Conservation (phyloP, 2,797 vertebrate genomes). For the Artibeus jamaicensis region DNA sequence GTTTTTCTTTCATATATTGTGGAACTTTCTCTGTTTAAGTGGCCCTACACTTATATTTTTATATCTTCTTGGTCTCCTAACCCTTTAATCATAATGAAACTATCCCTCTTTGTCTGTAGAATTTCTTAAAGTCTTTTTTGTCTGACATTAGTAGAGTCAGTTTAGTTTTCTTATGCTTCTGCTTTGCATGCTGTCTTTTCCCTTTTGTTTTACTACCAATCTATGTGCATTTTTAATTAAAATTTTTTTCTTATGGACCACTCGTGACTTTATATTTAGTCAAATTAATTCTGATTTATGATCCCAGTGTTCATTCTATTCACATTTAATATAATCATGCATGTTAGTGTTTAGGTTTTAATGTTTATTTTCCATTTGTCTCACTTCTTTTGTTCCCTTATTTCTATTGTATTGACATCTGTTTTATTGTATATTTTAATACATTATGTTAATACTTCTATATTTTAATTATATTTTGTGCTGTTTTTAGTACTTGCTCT, state of each 20-base stretch:
- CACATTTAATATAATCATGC: not conserved
- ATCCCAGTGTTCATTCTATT: not conserved
- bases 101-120: not conserved
- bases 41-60: not conserved
- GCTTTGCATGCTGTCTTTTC: not conserved
- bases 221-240: not conserved
- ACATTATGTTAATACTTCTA: not conserved
- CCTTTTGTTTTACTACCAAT: not conserved
- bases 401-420: not conserved
- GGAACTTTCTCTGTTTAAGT: not conserved
- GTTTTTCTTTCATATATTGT: not conserved
- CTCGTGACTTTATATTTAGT: not conserved
- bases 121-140: not conserved
- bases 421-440: not conserved
- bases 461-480: not conserved
- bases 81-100: not conserved
- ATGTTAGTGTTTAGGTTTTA: not conserved
- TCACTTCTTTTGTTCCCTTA: not conserved
- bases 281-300: not conserved
- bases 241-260: not conserved
- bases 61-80: not conserved
- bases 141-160: not conserved
- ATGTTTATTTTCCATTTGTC: not conserved
- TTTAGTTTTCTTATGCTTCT: not conserved
- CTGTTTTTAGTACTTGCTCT: not conserved